Percentiles rank a stretch among this genome's conserved stretches.
phyloP scores from a whole-genome alignment of 2,888 invertebrate species.

The Drosophila affinis region DNA sequence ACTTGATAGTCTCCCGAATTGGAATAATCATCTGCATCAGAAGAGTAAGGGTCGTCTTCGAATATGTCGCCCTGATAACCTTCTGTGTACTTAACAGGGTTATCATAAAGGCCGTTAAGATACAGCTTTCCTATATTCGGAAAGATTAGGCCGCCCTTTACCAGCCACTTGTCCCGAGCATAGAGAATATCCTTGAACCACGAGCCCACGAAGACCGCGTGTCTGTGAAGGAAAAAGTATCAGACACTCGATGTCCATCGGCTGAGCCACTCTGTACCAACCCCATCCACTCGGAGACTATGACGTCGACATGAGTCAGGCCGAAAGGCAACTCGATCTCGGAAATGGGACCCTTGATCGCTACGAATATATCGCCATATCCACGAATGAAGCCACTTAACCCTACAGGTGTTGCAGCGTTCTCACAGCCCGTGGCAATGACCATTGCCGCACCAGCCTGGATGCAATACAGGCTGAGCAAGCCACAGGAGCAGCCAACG shows the following conservation, averaged over 20 bases:
- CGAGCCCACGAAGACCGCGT: constrained; percentile 54
- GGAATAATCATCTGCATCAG: neutral
- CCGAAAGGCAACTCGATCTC: constrained; percentile 34
- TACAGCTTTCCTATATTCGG: constrained; percentile 51
- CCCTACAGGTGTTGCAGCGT: constrained; percentile 32
- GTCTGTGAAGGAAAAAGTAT: constrained; percentile 9
- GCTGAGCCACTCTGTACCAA: constrained; percentile 6
- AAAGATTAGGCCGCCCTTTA: constrained; percentile 45
- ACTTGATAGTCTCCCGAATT: neutral
- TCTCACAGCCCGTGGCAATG: constrained; percentile 49
- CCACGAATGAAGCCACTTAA: neutral
- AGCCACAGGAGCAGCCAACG: constrained; percentile 61
- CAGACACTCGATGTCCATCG: neutral
- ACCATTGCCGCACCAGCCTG: constrained; percentile 57
- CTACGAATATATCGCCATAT: constrained; percentile 34
- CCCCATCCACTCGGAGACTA: constrained; percentile 66
- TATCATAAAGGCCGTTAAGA: constrained; percentile 39
- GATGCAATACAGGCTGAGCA: constrained; percentile 50
- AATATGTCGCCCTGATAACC: neutral
- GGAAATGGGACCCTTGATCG: constrained; percentile 35
- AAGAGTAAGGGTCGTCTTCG: neutral
- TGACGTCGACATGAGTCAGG: constrained; percentile 57
- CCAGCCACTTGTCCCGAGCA: constrained; percentile 56
- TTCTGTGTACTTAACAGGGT: neutral
- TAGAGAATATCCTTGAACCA: constrained; percentile 48